Evolutionary conservation across 2,113 vertebrate species (phyloP), one percentile per base, ranked within the genome.

Genomic region (Xenopus borealis): DNA sequence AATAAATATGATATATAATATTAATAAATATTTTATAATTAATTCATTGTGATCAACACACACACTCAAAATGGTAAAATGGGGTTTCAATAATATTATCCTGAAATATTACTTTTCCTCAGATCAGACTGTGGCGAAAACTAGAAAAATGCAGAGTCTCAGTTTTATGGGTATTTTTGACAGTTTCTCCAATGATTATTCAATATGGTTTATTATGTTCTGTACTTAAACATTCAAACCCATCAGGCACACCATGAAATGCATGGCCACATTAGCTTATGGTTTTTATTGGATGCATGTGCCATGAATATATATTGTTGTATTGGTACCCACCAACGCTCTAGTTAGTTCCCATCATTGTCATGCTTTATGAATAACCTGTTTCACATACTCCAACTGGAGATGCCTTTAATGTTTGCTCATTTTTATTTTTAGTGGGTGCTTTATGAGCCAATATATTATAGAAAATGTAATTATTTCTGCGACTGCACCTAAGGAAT

Each of bases 401-500:
- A 72, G 59, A 65, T 40, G 9, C 66, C 59, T 77, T 70, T 63
- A 70, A 70, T 64, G 67, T 70, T 12, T 50, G 45, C 9, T 47
- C 10, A 7, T 63, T 20, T 33, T 47, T 62, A 61, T 62, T 50
- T 71, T 63, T 18, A 53, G 8, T 12, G 18, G 33, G 30, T 64
- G 61, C 18, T 70, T 77, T 77, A 64, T 63, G 74, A 70, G 30
- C 45, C 47, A 50, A 62, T 70, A 77, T 77, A 77, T 77, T 77
- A 69, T 77, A 63, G 74, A 19, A 70, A 77, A 70, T 77, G 23
- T 14, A 64, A 70, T 69, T 70, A 77, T 70, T 77, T 66, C 63
- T 81, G 78, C 79, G 82, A 69, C 78, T 81, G 80, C 19, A 17
- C 78, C 73, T 75, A 69, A 59, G 45, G 62, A 66, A 33, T 64